Percentiles rank a stretch among this genome's conserved stretches.
These are phyloP conservation scores for Leucozona laternaria DNA, from an alignment of 2,888 invertebrate genomes.

Conservation along the genomic window DNA sequence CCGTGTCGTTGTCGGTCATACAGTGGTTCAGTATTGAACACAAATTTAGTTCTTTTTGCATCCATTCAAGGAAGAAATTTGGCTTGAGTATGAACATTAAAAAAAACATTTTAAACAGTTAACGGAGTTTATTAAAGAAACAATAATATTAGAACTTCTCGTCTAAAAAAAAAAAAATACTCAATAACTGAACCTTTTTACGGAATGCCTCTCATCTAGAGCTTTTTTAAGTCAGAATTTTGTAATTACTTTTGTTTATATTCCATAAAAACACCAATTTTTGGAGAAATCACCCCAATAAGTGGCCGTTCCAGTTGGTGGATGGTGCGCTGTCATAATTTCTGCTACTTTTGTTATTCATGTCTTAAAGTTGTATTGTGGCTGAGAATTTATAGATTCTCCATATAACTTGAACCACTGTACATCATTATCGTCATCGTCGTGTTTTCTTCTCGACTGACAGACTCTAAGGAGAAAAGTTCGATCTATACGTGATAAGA, in stretches of 20 bases:
- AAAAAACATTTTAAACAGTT: too few relatives aligned
- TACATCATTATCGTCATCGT: not conserved
- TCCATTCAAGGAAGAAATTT: too few relatives aligned
- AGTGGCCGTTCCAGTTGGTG: not conserved
- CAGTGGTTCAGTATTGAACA: not conserved
- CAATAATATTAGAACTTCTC: too few relatives aligned
- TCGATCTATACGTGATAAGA: constrained; percentile 63
- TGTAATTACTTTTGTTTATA: too few relatives aligned
- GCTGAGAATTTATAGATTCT: not conserved
- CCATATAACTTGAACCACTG: not conserved
- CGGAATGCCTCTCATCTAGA: too few relatives aligned
- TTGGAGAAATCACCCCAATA: not conserved
- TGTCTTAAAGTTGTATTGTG: not conserved
- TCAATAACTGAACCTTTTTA: not conserved
- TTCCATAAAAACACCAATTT: not conserved
- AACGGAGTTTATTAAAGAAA: too few relatives aligned
- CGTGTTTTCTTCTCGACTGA: not conserved
- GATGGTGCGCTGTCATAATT: not conserved
- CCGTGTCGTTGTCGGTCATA: not conserved
- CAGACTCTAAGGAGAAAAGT: constrained; percentile 11
- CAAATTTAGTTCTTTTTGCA: not conserved
- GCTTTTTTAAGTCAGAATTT: too few relatives aligned
- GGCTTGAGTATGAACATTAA: too few relatives aligned
- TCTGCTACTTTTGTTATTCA: not conserved
- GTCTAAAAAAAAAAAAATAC: too few relatives aligned